Base-by-base conservation (phyloP, 2,888 invertebrate genomes). In the Nomada ferruginata region DNA sequence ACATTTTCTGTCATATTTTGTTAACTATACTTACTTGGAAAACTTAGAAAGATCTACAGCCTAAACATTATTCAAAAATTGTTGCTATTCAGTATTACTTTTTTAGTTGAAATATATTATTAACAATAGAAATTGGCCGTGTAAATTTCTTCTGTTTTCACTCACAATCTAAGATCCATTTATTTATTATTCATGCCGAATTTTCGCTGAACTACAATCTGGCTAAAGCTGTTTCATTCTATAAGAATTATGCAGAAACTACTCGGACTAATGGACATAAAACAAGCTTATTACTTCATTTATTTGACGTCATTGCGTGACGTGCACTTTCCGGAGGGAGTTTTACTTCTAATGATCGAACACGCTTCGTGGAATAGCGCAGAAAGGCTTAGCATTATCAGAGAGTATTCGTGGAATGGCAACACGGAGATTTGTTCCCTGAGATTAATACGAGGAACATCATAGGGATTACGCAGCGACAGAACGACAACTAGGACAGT, bases 401-500 rank as follows among this genome's bases (percentile, higher is more conserved):
- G 47, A 47, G 64, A 42, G 50, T 63, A 42, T 47, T 60, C n/a
- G 29, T 26, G 68, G 63, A 26, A 68, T 26, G 29, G 61, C 61
- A 69, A 55, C 66, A 65, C 42, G 29, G 66, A 76, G 76, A 76
- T 76, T 71, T 73, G 76, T 72, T 68, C 60, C 13, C 29, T 11
- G 26, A 68, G 80, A 81, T 81, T 81, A 81, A 36, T 44, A 59
- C 53, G 63, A 61, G 69, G 59, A 72, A 47, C 73, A 73, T 81
- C 76, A 73, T 53, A 47, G 23, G 76, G 76, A 76, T 76, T 81
- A 76, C 68, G 42, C 53, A 65, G 26, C 44, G 52, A 63, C 52
- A 42, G 72, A 73, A 76, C 72, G 60, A 68, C 26, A 68, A 63
- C 50, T 53, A 47, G 63, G 71, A 66, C 55, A 71, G 66, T 59